phyloP scores from a whole-genome alignment of 2,797 vertebrate species.

The Gila robusta region DNA sequence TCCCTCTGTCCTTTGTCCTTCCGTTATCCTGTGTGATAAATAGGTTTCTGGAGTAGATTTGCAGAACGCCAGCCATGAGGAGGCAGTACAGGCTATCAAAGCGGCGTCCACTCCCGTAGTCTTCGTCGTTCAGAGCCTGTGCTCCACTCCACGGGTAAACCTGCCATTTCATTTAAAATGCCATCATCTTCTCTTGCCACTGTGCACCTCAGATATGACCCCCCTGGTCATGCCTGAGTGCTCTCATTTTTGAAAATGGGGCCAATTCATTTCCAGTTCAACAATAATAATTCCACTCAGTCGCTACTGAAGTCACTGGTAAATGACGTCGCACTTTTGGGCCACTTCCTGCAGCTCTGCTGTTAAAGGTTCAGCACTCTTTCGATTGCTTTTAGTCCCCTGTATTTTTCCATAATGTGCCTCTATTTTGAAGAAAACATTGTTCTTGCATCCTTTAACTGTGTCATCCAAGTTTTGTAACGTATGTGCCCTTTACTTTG shows the following conservation, averaged over 20 bases:
- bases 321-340: neutral
- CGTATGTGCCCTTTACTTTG: neutral
- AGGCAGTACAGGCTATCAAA: conserved; percentile 92
- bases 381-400: neutral
- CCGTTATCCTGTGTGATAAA: neutral
- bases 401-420: conserved; percentile 6
- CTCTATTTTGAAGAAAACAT: neutral
- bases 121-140: conserved; percentile 92
- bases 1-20: neutral
- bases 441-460: neutral
- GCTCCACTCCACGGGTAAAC: conserved; percentile 84
- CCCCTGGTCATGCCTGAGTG: conserved; percentile 1
- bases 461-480: neutral
- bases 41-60: conserved; percentile 92
- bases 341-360: neutral
- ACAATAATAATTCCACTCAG: conserved; percentile 35
- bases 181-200: conserved; percentile 11
- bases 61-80: conserved; percentile 87
- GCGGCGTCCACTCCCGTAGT: conserved; percentile 87
- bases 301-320: neutral
- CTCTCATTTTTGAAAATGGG: conserved; percentile 37
- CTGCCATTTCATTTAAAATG: conserved; percentile 24
- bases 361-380: neutral
- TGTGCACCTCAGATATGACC: conserved; percentile 28
- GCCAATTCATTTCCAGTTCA: conserved; percentile 36